phyloP scores from a whole-genome alignment of 2,113 vertebrate species.

The Anguilla japonica region DNA sequence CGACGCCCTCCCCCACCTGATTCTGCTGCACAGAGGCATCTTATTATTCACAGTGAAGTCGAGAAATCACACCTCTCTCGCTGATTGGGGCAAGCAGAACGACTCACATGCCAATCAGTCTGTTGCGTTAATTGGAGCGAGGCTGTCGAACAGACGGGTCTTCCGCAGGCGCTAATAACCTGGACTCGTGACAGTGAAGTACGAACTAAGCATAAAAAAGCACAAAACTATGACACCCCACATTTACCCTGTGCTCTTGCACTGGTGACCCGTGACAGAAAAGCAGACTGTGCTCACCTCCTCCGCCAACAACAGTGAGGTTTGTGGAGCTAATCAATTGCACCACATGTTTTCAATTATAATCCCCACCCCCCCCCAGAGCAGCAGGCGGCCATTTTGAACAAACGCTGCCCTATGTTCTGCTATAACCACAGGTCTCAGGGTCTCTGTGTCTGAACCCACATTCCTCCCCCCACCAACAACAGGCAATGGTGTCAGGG shows the following conservation, averaged over 20 bases:
- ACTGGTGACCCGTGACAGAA: not conserved
- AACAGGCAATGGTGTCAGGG: not conserved
- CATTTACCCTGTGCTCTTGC: not conserved
- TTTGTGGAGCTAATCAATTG: slow-evolving; percentile 45
- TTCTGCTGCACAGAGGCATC: slow-evolving; percentile 51
- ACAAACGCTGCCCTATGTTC: slow-evolving; percentile 53
- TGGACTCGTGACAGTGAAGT: slow-evolving; percentile 32
- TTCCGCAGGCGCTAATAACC: not conserved
- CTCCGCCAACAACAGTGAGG: slow-evolving; percentile 15
- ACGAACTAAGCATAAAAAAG: not conserved
- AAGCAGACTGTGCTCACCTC: slow-evolving; percentile 24
- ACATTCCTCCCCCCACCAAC: not conserved
- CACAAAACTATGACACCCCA: not conserved
- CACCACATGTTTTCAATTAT: slow-evolving; percentile 61
- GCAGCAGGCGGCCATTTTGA: slow-evolving; percentile 60
- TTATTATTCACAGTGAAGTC: slow-evolving; percentile 71
- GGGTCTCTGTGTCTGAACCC: slow-evolving; percentile 26
- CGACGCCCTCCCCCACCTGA: not conserved
- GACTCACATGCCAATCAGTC: slow-evolving; percentile 67
- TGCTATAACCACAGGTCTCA: slow-evolving; percentile 43
- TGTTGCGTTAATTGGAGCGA: slow-evolving; percentile 68
- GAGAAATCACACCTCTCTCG: slow-evolving; percentile 63
- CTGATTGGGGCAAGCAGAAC: slow-evolving; percentile 59
- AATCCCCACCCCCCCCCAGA: slow-evolving; percentile 21
- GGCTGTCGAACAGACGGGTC: slow-evolving; percentile 62